Evolutionary conservation across 2,113 vertebrate species (phyloP).

Genomic region (Oreochromis tanganicae): DNA sequence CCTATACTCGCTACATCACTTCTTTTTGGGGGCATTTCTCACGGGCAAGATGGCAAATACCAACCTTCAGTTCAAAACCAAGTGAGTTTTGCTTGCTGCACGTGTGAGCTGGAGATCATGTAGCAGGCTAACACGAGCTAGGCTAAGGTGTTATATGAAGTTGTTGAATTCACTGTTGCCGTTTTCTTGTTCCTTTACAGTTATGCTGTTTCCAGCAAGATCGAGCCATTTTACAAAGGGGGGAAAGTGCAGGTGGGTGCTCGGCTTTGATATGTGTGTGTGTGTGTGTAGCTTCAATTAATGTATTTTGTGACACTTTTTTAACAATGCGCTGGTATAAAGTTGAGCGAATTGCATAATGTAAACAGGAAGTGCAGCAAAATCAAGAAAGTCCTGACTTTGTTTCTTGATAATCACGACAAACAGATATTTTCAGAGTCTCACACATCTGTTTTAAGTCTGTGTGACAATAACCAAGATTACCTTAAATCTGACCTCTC

Average conservation of each 20-base stretch:
- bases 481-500: background rate
- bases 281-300: background rate
- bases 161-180: background rate
- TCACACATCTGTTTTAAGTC: background rate
- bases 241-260: constrained; percentile 86
- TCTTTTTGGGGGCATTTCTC: background rate
- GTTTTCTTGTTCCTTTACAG: constrained; percentile 55
- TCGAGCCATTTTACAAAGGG: constrained; percentile 96
- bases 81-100: constrained; percentile 52
- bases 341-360: background rate
- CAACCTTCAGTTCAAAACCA: constrained; percentile 71
- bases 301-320: background rate
- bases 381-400: background rate
- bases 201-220: constrained; percentile 78
- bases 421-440: background rate
- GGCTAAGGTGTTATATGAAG: background rate
- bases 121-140: background rate
- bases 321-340: background rate
- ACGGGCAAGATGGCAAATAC: constrained; percentile 53
- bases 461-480: background rate
- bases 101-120: background rate
- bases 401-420: background rate
- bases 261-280: background rate
- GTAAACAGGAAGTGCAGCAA: background rate
- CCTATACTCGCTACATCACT: background rate